Base-by-base conservation (phyloP, 2,888 invertebrate species). In the Rhingia rostrata region DNA sequence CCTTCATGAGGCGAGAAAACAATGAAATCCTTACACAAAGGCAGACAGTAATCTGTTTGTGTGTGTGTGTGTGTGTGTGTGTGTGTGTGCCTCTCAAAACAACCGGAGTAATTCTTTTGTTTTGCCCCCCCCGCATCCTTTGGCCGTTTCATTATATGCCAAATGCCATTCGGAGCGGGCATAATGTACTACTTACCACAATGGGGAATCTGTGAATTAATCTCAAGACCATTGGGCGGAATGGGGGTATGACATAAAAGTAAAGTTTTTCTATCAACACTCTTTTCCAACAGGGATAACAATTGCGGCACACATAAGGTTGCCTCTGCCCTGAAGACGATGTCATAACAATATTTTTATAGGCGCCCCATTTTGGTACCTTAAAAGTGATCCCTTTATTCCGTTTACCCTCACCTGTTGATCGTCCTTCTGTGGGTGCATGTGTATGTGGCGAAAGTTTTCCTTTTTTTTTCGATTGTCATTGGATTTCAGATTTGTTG, bases 311-410 rank as follows among this genome's bases (percentile, higher is more conserved):
- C 54, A 45, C 69, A 64, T 84, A 74, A 37, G 74, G 66, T 73
- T 67, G n/a, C 37, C 43, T 14, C 32, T 4, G 32, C 45, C 43
- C 49, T 51, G 49, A 66, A 49, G 51, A 37, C 56, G 12, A 63
- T 73, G 79, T 69, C 69, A 84, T 84, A 79, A 84, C 69, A 74
- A 84, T 75, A 70, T 84, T 80, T 84, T 84, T 84, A 84, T 84
- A 80, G 74, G 84, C 84, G 84, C 84, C 47, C 61, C 56, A 56
- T 30, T 41, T 53, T 47, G 72, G 53, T 58, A 77, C 81, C 81
- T 82, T 58, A 64, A 77, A 80, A 47, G 39, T 47, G 70, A 64
- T 70, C 63, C 70, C 64, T 64, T 49, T 56, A 30, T 49, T 54
- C 37, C 14, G 9, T 41, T 6, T n/a, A 7, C 43, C 49, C 32